Percentiles rank a stretch among this genome's conserved stretches.
These are phyloP conservation scores for Epizoanthus ramosus DNA, from an alignment of 92 coral and sea anemone species.

Conservation along the genomic window DNA sequence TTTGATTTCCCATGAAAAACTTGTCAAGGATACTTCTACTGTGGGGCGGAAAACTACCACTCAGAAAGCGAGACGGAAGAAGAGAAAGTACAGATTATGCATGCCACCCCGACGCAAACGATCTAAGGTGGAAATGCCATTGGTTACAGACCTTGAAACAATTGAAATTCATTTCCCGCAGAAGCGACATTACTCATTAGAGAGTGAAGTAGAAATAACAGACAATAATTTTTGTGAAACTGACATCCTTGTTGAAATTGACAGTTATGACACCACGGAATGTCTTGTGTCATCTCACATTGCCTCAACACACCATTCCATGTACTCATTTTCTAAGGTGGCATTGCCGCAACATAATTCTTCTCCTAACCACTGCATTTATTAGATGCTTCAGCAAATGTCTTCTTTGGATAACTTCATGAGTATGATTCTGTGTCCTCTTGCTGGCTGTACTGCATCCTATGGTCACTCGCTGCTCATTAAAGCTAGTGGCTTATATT, in stretches of 20 bases:
- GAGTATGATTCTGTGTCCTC: too few relatives aligned
- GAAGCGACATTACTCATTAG: constrained; percentile 35
- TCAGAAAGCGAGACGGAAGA: constrained; percentile 22
- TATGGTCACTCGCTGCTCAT: too few relatives aligned
- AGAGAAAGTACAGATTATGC: constrained; percentile 11
- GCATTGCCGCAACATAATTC: constrained; percentile 1
- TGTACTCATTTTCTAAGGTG: constrained; percentile 11
- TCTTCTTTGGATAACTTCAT: too few relatives aligned
- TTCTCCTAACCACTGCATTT: not conserved
- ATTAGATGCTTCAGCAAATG: not conserved
- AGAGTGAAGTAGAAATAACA: constrained; percentile 16
- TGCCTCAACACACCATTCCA: not conserved
- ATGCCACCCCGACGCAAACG: constrained; percentile 33
- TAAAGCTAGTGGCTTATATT: too few relatives aligned
- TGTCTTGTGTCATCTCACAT: constrained; percentile 30
- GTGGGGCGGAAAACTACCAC: not conserved
- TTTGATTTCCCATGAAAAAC: constrained; percentile 17
- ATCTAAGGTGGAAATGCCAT: not conserved
- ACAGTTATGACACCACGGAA: constrained; percentile 20
- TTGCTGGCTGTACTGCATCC: too few relatives aligned
- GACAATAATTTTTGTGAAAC: constrained; percentile 35
- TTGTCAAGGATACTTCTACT: not conserved
- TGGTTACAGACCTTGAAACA: not conserved
- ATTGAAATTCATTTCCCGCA: constrained; percentile 30
- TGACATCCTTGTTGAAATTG: constrained; percentile 30